A percentile compares a stretch with the other conserved stretches of the same genome.
phyloP scores from a whole-genome alignment of 2,797 vertebrate species.

The Galago senegalensis region DNA sequence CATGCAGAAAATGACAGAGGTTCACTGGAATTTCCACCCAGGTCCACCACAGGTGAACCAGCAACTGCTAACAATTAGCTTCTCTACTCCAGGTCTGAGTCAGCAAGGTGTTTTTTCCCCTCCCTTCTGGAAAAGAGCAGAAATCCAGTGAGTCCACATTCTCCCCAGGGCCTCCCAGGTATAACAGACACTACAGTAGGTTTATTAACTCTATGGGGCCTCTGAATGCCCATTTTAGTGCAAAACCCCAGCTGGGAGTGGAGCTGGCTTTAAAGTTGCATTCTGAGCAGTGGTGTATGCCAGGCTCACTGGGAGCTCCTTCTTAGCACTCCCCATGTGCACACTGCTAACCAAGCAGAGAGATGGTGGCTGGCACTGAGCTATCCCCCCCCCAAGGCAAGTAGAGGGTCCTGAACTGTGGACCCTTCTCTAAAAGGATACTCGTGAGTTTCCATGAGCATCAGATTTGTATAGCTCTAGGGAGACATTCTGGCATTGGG shows the following conservation, averaged over 20 bases:
- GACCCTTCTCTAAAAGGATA: not conserved
- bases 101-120: not conserved
- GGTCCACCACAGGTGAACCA: not conserved
- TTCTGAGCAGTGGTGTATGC: not conserved
- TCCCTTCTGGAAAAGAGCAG: slow-evolving; percentile 51
- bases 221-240: not conserved
- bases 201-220: not conserved
- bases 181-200: not conserved
- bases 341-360: not conserved
- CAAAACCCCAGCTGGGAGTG: not conserved
- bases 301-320: not conserved
- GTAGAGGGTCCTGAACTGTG: not conserved
- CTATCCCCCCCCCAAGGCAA: not conserved
- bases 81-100: slow-evolving; percentile 4
- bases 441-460: not conserved
- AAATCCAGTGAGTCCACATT: not conserved
- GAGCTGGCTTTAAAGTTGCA: not conserved
- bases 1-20: slow-evolving; percentile 21
- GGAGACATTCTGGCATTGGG: not conserved
- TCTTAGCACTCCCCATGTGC: not conserved
- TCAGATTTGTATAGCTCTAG: not conserved
- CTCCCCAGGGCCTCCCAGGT: slow-evolving; percentile 1
- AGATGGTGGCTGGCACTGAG: not conserved
- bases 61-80: not conserved
- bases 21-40: not conserved